phyloP scores from a whole-genome alignment of 2,888 invertebrate species.

The Andrena praecox region DNA sequence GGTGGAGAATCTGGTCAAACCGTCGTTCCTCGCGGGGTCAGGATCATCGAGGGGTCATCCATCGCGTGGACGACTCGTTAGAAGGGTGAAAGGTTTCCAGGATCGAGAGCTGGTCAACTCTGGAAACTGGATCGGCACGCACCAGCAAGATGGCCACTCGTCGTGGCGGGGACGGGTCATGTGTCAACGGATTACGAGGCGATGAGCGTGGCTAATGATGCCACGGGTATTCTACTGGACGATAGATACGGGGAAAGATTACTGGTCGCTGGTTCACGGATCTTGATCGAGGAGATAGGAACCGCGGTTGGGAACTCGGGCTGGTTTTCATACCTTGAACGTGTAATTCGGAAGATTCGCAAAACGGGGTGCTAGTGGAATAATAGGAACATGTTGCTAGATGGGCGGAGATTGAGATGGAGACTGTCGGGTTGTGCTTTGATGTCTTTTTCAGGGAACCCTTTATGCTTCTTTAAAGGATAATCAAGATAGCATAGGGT shows the following conservation, averaged over 20 bases:
- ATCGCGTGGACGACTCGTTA: slow-evolving; percentile 72
- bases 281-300: slow-evolving; percentile 34
- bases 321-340: not conserved
- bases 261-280: slow-evolving; percentile 33
- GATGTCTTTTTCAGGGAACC: not conserved
- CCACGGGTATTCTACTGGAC: slow-evolving; percentile 18
- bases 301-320: not conserved
- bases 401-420: not conserved
- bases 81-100: slow-evolving; percentile 60
- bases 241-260: slow-evolving; percentile 35
- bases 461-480: not conserved
- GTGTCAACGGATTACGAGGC: slow-evolving; percentile 77
- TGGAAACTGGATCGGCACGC: slow-evolving; percentile 64
- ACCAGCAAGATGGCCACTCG: slow-evolving; percentile 36
- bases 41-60: slow-evolving; percentile 59
- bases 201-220: slow-evolving; percentile 76
- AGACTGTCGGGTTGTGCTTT: not conserved
- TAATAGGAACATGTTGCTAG: not conserved
- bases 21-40: slow-evolving; percentile 61
- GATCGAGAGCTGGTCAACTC: slow-evolving; percentile 41
- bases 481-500: not conserved
- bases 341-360: slow-evolving; percentile 18
- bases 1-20: slow-evolving; percentile 63
- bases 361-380: not conserved
- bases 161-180: slow-evolving; percentile 55